A percentile compares a stretch with the other conserved stretches of the same genome.
phyloP scores from a whole-genome alignment of 2,888 invertebrate genomes.

The Drosophila pseudotalamancana region DNA sequence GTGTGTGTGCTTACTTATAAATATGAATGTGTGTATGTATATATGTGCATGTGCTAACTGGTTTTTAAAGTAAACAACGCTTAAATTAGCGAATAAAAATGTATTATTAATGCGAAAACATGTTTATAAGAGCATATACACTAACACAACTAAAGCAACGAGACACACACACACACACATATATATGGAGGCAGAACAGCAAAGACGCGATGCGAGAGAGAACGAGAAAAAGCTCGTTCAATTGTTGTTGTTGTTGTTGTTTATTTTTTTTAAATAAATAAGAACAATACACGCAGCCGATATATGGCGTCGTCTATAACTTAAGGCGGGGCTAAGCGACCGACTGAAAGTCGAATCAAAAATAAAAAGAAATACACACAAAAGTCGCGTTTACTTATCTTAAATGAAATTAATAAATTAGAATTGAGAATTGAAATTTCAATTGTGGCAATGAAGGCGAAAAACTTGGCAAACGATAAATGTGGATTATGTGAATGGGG shows the following conservation, averaged over 20 bases:
- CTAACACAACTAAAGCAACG: background rate
- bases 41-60: constrained; percentile 64
- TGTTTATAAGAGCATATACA: constrained; percentile 65
- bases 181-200: constrained; percentile 23
- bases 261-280: constrained; percentile 43
- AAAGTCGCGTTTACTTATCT: constrained; percentile 64
- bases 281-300: constrained; percentile 34
- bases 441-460: constrained; percentile 30
- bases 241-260: constrained; percentile 40
- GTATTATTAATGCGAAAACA: constrained; percentile 81
- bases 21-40: constrained; percentile 8
- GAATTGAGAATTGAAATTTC: constrained; percentile 51
- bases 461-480: constrained; percentile 42
- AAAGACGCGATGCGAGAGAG: constrained; percentile 33
- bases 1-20: constrained; percentile 8
- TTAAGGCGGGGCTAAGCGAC: constrained; percentile 70
- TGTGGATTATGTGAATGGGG: constrained; percentile 43
- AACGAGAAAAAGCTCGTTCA: constrained; percentile 46
- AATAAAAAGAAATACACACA: constrained; percentile 3
- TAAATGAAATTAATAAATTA: constrained; percentile 79
- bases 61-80: constrained; percentile 74
- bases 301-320: constrained; percentile 56
- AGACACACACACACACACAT: constrained; percentile 4
- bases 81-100: constrained; percentile 81
- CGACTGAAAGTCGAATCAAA: constrained; percentile 20